Evolutionary conservation across 2,797 vertebrate genomes (phyloP), one percentile per base, ranked within the genome.

Genomic region (Enteromius mattozi): DNA sequence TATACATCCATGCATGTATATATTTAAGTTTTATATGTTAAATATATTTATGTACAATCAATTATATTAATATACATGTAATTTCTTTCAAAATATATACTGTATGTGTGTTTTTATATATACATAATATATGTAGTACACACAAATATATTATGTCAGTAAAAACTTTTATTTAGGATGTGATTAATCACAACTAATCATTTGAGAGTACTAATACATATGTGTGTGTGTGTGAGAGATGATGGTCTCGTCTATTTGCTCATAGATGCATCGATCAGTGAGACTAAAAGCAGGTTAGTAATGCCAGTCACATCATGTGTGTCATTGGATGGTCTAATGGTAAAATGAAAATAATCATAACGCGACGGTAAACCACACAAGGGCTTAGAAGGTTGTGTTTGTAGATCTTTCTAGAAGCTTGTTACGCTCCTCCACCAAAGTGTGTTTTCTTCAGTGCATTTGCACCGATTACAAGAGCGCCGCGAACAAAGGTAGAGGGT

Each of bases 381-480:
- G 24, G 49, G 47, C 33, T 56, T 54, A 24, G 24, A 47, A 45
- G 69, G 69, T 45, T 81, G 51, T 61, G 37, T 81, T 81, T 81
- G 68, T 33, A 47, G 17, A 65, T 33, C 10, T 80, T 80, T 68
- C 45, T 68, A 37, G 45, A 80, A 68, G 42, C 70, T 33, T 82
- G 69, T 59, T n/a, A 72, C 6, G 4, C 17, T 81, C 9, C 37
- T 61, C 80, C 47, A 65, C 71, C 47, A 30, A 54, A 83, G 81
- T 86, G 76, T 86, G 40, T 81, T 87, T 84, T 84, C 78, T 82
- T 77, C 84, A 66, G 61, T 82, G 82, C 76, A 86, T 87, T 86
- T 86, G 59, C 82, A 84, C 75, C 72, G 30, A 63, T 66, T 83
- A 80, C 81, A 17, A 12, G 78, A 37, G 56, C 54, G 63, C 35